Evolutionary conservation across 2,113 vertebrate genomes (phyloP), one percentile per base, ranked within the genome.

Genomic region (Thymallus thymallus): DNA sequence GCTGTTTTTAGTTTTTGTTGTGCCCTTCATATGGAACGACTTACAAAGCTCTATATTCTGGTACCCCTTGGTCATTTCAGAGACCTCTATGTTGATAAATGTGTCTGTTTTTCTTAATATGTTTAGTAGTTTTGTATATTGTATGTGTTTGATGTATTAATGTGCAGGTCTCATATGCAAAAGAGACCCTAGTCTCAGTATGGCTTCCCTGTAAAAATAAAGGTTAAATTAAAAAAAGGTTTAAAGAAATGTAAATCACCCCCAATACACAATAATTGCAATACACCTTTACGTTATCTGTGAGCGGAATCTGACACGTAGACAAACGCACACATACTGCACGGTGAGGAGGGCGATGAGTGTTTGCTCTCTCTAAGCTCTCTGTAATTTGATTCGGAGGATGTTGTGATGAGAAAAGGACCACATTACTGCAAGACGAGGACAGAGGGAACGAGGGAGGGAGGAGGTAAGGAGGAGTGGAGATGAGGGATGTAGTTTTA

Each of bases 341-440:
- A 23, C 62, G 32, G 65, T 62, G 45, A 79, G 6, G 64, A 35
- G 56, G 72, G 20, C 26, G 26, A 18, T 24, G n/a, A 18, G 18
- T 64, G 65, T 68, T 32, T 72, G 35, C 51, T 29, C 64, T 48
- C 51, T 75, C 23, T 29, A 41, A 71, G 30, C 61, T 80, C 22
- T 56, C 63, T 45, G 51, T 77, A 62, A 76, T 79, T 85, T 61
- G 14, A 77, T 84, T 77, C 26, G 55, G 14, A 74, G 9, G 20
- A 45, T 35, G 72, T 26, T 69, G 74, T 75, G 71, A 75, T 30
- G 77, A 45, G n/a, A 62, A 6, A n/a, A 45, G 60, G 62, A 65
- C 30, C n/a, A 26, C 66, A 18, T 32, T 45, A 45, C 65, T 61
- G 20, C 48, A 10, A 13, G 22, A 48, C 45, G 58, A 5, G 16